Percentiles rank a stretch among this genome's conserved stretches.
phyloP scores from a whole-genome alignment of 2,888 invertebrate species.

The Endotricha flammealis region DNA sequence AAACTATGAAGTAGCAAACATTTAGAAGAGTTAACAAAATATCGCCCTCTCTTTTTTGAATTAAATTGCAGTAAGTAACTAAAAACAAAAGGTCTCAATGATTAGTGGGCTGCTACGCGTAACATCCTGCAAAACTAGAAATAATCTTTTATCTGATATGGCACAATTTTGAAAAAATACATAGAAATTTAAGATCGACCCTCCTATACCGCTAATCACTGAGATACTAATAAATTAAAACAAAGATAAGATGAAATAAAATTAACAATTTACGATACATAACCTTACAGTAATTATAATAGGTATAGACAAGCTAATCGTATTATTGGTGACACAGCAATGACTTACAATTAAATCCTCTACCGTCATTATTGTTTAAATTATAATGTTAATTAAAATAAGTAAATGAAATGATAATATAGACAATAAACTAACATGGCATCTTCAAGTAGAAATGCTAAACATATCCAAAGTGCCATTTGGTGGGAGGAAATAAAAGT shows the following conservation, averaged over 20 bases:
- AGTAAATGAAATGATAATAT: conserved; percentile 50
- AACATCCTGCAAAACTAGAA: conserved; percentile 26
- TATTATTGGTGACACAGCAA: conserved; percentile 78
- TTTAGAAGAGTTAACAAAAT: conserved; percentile 31
- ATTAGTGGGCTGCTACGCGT: too few relatives aligned
- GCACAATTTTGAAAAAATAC: conserved; percentile 49
- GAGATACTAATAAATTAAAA: conserved; percentile 33
- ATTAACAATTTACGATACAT: conserved; percentile 38
- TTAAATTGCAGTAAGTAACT: conserved; percentile 18
- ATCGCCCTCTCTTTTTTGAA: conserved; percentile 10
- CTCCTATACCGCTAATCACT: conserved; percentile 46
- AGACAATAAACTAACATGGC: conserved; percentile 62
- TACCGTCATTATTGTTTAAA: conserved; percentile 49
- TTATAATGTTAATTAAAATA: conserved; percentile 36
- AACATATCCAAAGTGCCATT: conserved; percentile 59
- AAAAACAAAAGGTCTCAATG: conserved; percentile 43
- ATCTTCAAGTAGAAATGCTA: conserved; percentile 41
- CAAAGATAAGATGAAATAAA: conserved; percentile 38
- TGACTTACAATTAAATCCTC: conserved; percentile 60
- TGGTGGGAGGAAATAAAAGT: conserved; percentile 74
- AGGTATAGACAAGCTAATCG: conserved; percentile 64
- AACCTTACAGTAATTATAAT: conserved; percentile 52
- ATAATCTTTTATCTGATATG: conserved; percentile 48
- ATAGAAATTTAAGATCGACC: conserved; percentile 3
- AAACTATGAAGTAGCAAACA: conserved; percentile 51